Base-by-base conservation (phyloP, 2,797 vertebrate genomes). In the Oreonectes daqikongensis region DNA sequence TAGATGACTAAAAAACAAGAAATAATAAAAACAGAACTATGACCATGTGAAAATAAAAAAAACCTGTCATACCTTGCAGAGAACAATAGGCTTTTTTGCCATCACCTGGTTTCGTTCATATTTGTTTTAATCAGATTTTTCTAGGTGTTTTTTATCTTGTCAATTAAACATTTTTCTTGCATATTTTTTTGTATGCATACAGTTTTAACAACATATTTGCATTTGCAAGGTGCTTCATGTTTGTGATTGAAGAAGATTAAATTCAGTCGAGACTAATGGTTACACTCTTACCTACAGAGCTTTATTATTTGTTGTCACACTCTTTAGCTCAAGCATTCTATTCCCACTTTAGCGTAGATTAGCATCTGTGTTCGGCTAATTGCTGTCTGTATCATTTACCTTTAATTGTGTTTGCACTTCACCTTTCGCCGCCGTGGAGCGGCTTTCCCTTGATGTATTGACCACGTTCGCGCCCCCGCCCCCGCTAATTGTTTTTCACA, bases 351-450 rank as follows among this genome's bases (percentile, higher is more conserved):
- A 78, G 75, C 64, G 83, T 69, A 73, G 48, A 79, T 81, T 81
- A 81, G 73, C 83, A 83, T 74, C 28, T 80, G 77, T 68, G 74
- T 75, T 24, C 84, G 64, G 78, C 84, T 92, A 90, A 91, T 91
- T 89, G 88, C 87, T 80, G 80, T 82, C 82, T 87, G 81, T 85
- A 90, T 87, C 88, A 87, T 77, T 77, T 76, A 55, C 82, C 82
- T 85, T 82, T 88, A 84, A 89, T 85, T 86, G 86, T 86, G 87
- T 89, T 86, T 86, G 88, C 88, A 85, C 85, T 57, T 87, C 86
- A 84, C 84, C 84, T 86, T 87, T 86, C 79, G 83, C 86, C 85
- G 85, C 84, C 86, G 80, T 72, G 44, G 48, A 83, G 82, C 73
- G 74, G 59, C 60, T 65, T 78, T 35, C 77, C 72, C 64, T 69